Evolutionary conservation across 2,113 vertebrate genomes (phyloP).

Genomic region (Istiophorus platypterus): DNA sequence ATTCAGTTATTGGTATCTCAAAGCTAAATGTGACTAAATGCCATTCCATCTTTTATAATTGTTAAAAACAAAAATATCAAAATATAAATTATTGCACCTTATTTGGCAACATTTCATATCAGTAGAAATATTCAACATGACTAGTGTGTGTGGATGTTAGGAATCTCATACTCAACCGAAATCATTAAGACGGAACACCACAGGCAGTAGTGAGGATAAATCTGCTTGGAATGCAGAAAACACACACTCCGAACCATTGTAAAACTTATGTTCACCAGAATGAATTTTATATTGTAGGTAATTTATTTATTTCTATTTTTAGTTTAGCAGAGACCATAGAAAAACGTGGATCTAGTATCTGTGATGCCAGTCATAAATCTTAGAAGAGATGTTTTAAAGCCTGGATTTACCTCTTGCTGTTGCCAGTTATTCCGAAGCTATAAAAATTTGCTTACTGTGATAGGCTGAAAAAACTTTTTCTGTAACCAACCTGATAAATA

Average conservation of each 20-base stretch:
- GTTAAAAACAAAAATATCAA: constrained; percentile 5
- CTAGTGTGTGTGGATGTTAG: background rate
- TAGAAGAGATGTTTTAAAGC: background rate
- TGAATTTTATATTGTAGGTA: background rate
- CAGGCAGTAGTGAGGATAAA: constrained; percentile 5
- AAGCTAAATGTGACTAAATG: background rate
- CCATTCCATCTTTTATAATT: background rate
- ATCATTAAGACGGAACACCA: constrained; percentile 34
- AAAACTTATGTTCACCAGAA: constrained; percentile 2
- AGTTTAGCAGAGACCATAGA: background rate
- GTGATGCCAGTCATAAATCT: background rate
- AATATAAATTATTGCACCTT: background rate
- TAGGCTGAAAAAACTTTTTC: background rate
- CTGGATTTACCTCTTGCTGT: background rate
- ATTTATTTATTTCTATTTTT: background rate
- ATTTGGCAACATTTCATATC: background rate
- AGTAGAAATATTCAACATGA: background rate
- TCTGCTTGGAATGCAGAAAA: background rate
- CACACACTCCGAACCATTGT: background rate
- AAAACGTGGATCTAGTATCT: background rate
- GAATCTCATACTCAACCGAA: constrained; percentile 6
- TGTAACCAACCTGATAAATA: background rate
- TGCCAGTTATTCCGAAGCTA: background rate
- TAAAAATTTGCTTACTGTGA: background rate
- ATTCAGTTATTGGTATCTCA: background rate